Conservation (phyloP, 2,888 invertebrate species). For the Lycocerus yunnanus region DNA sequence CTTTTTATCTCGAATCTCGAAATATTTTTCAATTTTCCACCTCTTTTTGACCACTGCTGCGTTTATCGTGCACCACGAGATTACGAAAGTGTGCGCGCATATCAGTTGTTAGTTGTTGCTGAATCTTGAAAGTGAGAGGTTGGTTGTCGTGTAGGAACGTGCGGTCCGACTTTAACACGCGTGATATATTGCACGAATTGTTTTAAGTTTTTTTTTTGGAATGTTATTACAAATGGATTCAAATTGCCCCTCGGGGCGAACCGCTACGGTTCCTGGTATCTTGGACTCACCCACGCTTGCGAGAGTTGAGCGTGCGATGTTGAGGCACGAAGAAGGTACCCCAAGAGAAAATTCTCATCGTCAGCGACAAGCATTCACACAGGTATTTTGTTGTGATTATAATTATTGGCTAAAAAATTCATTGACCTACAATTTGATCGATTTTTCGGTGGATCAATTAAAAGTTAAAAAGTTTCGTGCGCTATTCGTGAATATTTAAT, state of each 20-base stretch:
- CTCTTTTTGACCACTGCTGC: slow-evolving; percentile 7
- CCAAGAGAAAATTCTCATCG: slow-evolving; percentile 46
- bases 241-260: slow-evolving; percentile 35
- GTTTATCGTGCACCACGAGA: slow-evolving; percentile 9
- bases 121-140: slow-evolving; percentile 9
- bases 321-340: slow-evolving; percentile 58
- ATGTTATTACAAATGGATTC: slow-evolving; percentile 48
- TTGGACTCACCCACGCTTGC: slow-evolving; percentile 65
- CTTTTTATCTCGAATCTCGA: neutral
- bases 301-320: slow-evolving; percentile 63
- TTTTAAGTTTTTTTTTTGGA: slow-evolving; percentile 1
- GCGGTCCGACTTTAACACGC: slow-evolving; percentile 22
- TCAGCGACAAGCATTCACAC: slow-evolving; percentile 49
- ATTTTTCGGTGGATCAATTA: neutral
- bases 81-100: slow-evolving; percentile 18
- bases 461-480: neutral
- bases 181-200: slow-evolving; percentile 22
- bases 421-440: neutral
- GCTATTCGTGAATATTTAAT: neutral
- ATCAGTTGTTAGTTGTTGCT: slow-evolving; percentile 23
- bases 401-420: neutral
- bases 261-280: slow-evolving; percentile 53
- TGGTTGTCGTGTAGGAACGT: slow-evolving; percentile 5
- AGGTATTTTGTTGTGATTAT: slow-evolving; percentile 39
- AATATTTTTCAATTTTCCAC: slow-evolving; percentile 15